Evolutionary conservation across 2,888 invertebrate species (phyloP), one percentile per base, ranked within the genome.

Genomic region (Capitulum mitella): DNA sequence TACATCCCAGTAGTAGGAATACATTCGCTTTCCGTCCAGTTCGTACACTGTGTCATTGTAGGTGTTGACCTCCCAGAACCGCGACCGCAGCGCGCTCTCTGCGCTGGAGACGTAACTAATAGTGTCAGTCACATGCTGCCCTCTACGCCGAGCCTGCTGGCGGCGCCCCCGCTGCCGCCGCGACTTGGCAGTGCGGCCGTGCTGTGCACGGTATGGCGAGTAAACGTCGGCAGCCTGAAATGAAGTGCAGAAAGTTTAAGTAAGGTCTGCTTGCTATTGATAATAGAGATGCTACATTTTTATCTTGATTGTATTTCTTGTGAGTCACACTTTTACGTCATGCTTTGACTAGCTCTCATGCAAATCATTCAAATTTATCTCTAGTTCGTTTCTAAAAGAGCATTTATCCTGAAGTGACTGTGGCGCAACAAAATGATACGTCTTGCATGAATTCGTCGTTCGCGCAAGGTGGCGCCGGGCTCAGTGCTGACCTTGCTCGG

Each of bases 1-100:
- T 70, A 77, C 40, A 16, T 29, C 54, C 46, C 74, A 43, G 19
- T 46, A 79, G 61, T 78, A 34, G 51, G 37, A 70, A 19, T 70
- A 70, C 40, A 37, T 37, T 26, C 37, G 37, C n/a, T 37, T 70
- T 0, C 70, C 70, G 22, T 70, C 22, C 6, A 26, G 19, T 40
- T 70, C 70, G 40, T 70, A 40, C 26, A 70, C 70, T 34, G 70
- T 70, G 40, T 70, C 70, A 26, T 70, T 70, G 37, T 29, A 70
- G 26, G 12, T 37, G 40, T n/a, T 37, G 37, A 70, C 40, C 40
- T 70, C 70, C 8, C 22, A 3, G 40, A 37, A 70, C 10, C 70
- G 37, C 26, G 70, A 70, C 40, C 3, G 70, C 37, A 14, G 37
- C 26, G 70, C 40, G 37, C 70, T 70, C 70, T 70, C 40, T 2